Base-by-base conservation (phyloP, 2,888 invertebrate genomes). In the Drosophila mercatorum region DNA sequence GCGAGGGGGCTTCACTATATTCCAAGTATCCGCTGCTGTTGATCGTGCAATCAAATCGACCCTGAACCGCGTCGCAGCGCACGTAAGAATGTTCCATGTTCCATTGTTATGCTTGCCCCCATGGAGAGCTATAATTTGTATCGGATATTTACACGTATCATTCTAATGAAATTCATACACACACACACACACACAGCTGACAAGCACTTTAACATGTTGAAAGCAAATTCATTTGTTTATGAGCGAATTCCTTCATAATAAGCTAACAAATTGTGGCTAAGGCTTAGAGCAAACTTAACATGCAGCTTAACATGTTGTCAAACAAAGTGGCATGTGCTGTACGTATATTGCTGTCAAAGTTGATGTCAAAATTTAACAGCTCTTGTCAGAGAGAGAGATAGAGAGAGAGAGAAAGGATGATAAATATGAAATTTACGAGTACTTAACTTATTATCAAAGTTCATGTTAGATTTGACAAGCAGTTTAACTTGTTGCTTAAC, bases 71-170 rank as follows among this genome's bases (percentile, higher is more conserved):
- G 47, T 41, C 72, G 49, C 51, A 56, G 74, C 75, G 81, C 83
- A 78, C 78, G 67, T 81, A 68, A 79, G 85, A 88, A 71, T 81
- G 62, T 44, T 57, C 52, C 79, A 79, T 81, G 64, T 55, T 57
- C 55, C 79, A 79, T 85, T 85, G 80, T 88, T 88, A 60, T 63
- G 75, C 49, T 59, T 80, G 51, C 59, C 40, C 58, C 63, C 51
- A 36, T 53, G 36, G 68, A 68, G 73, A 81, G 81, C 58, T 72
- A 71, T 72, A 68, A 78, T 83, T 72, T 71, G 63, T 66, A 60
- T 62, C 60, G 87, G 65, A 84, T 84, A 86, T 72, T 90, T 86
- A 83, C 90, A 86, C 84, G 84, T 83, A 65, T 77, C 69, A 49
- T 88, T 90, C 83, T 76, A 62, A 64, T 70, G 82, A 86, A 84